Base-by-base conservation (phyloP, 1,140 invertebrate genomes). In the Leucophenga varia region DNA sequence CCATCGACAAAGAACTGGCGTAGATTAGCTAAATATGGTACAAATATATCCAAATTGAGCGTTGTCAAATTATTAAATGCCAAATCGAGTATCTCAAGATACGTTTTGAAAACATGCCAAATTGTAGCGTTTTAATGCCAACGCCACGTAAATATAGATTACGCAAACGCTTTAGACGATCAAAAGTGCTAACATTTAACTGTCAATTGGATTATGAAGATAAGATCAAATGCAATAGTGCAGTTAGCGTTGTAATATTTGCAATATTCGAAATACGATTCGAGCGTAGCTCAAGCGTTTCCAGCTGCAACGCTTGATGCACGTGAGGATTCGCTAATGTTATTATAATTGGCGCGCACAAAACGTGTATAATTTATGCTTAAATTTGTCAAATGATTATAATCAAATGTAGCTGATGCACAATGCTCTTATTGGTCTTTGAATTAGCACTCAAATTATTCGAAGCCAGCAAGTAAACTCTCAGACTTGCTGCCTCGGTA, bases 61-160 rank as follows among this genome's bases (percentile, higher is more conserved):
- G 35, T 44, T 22, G 54, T 69, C 19, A 75, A 38, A 39, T 75
- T 75, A 46, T 75, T 75, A 32, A 64, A 74, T 0, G 72, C 64
- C 25, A 75, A 36, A 17, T 75, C 69, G 3, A 75, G 52, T n/a
- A 49, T 55, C 39, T 74, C 70, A 5, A 75, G 40, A 28, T 53
- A 54, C 17, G 49, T 58, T 74, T 71, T 8, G 72, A 71, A 49
- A 75, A 69, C 61, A 74, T 74, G 19, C 72, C 72, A 12, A 69
- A 75, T 2, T 58, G 57, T 1, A 75, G 47, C 14, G 57, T 41
- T 0, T 30, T 48, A 5, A 75, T 49, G 2, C 67, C 61, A n/a
- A 47, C 71, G 1, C 48, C 46, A 4, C 64, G 47, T 5, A 75
- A 39, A 35, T 63, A 57, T 0, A 75, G 43, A 18, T 57, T 54